phyloP scores from a whole-genome alignment of 2,113 vertebrate species.

The Spheniscus mendiculus region DNA sequence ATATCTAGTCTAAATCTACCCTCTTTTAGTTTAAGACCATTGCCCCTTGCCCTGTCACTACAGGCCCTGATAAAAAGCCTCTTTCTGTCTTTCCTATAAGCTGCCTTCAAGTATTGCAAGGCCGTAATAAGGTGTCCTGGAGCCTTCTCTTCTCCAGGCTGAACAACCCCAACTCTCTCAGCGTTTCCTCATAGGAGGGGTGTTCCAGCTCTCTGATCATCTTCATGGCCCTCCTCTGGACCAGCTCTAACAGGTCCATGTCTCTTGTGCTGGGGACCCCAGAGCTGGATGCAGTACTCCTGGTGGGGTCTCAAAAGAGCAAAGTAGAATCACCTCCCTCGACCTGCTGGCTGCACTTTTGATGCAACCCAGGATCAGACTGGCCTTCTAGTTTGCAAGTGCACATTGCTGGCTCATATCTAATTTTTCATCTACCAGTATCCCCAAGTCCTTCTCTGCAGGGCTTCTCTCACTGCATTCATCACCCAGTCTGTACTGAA shows the following conservation, averaged over 20 bases:
- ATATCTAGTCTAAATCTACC: not conserved
- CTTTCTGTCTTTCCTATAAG: not conserved
- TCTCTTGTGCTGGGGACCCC: no score
- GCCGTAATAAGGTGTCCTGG: rapidly evolving
- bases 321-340: not conserved
- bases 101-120: not conserved
- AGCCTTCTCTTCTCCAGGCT: not conserved
- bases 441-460: not conserved
- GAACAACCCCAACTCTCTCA: not conserved
- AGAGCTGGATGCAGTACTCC: rapidly evolving
- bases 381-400: not conserved
- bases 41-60: not conserved
- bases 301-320: not conserved
- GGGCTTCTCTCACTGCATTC: not conserved
- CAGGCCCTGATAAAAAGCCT: not conserved
- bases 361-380: rapidly evolving
- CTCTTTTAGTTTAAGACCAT: not conserved
- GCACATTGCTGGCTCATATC: rapidly evolving
- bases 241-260: rapidly evolving
- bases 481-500: not conserved
- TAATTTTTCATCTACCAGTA: not conserved
- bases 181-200: not conserved
- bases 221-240: not conserved
- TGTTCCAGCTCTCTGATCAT: not conserved
- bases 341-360: not conserved